Evolutionary conservation across 1,140 invertebrate genomes (phyloP).

Genomic region (Caenorhabditis elegans): DNA sequence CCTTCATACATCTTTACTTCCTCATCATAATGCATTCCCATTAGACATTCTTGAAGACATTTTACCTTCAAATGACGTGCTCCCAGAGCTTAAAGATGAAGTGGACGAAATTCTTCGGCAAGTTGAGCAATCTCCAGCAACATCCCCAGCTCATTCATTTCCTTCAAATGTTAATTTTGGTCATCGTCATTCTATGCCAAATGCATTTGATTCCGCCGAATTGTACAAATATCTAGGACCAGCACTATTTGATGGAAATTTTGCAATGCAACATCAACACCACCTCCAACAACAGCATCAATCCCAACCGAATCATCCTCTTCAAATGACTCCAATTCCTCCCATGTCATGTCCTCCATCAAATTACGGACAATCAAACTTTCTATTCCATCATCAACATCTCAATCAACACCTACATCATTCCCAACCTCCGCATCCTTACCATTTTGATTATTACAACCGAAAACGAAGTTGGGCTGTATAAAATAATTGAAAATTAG

Average conservation of each 20-base stretch:
- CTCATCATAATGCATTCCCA: constrained; percentile 30
- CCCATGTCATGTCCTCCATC: not conserved
- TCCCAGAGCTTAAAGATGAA: constrained; percentile 48
- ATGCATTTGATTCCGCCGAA: constrained; percentile 10
- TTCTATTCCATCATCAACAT: constrained; percentile 5
- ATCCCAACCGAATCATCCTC: not conserved
- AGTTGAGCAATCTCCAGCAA: constrained; percentile 22
- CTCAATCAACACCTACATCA: not conserved
- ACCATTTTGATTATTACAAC: constrained; percentile 18
- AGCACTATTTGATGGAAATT: constrained; percentile 6
- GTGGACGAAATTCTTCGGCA: constrained; percentile 49
- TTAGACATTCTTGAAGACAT: constrained; percentile 18
- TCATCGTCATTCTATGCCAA: constrained; percentile 14
- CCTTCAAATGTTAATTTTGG: not conserved
- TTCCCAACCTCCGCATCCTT: not conserved
- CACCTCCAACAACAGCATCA: not conserved
- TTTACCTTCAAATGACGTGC: constrained; percentile 25
- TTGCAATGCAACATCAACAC: not conserved
- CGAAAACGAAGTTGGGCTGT: constrained; percentile 26
- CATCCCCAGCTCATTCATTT: not conserved
- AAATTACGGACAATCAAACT: constrained; percentile 1
- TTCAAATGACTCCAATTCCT: not conserved
- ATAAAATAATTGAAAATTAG: not conserved
- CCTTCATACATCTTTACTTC: constrained; percentile 7
- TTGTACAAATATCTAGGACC: constrained; percentile 34